phyloP scores from a whole-genome alignment of 2,888 invertebrate genomes.

The Ptychoptera albimana region DNA sequence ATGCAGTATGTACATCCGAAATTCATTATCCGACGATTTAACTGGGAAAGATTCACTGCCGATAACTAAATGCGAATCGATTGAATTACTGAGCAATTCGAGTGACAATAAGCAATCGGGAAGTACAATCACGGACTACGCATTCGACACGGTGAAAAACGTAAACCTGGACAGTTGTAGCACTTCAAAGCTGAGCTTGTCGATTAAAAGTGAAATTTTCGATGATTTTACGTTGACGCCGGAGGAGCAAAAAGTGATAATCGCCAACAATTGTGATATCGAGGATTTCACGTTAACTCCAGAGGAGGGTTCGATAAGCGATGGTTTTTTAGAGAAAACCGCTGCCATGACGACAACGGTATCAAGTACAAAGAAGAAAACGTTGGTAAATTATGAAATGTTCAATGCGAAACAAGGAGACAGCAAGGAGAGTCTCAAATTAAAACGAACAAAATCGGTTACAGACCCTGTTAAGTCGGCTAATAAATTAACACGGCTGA shows the following conservation, averaged over 20 bases:
- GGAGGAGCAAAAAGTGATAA: constrained; percentile 7
- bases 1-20: constrained; percentile 3
- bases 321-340: not conserved
- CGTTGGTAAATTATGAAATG: not conserved
- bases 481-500: not conserved
- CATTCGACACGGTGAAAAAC: constrained; percentile 14
- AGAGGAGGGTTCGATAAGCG: constrained; percentile 12
- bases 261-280: constrained; percentile 11
- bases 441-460: not conserved
- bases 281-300: constrained; percentile 16
- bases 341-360: too few relatives aligned
- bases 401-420: too few relatives aligned
- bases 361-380: not conserved
- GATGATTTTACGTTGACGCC: constrained; percentile 14
- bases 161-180: constrained; percentile 14
- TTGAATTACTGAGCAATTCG: constrained; percentile 12
- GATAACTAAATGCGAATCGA: constrained; percentile 7
- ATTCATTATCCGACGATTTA: not conserved
- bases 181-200: constrained; percentile 14
- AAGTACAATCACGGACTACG: constrained; percentile 14
- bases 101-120: constrained; percentile 12
- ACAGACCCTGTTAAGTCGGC: too few relatives aligned
- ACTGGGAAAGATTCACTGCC: not conserved
- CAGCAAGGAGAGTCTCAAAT: too few relatives aligned
- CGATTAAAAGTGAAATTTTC: constrained; percentile 14